Percentiles rank a stretch among this genome's conserved stretches.
phyloP scores from a whole-genome alignment of 2,113 vertebrate genomes.

The Pelobates fuscus region DNA sequence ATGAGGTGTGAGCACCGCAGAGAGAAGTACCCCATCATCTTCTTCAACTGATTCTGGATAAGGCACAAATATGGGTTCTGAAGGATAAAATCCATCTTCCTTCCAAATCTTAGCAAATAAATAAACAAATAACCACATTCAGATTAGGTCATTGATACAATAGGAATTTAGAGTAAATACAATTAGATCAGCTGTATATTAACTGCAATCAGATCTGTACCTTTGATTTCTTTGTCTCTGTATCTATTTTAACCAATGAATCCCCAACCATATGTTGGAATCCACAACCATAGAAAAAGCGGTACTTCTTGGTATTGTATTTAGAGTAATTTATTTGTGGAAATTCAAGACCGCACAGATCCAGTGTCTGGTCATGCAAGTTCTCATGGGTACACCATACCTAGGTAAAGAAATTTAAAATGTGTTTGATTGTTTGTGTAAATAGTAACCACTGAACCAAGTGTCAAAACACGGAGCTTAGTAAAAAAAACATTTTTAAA shows the following conservation, averaged over 20 bases:
- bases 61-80: conserved; percentile 87
- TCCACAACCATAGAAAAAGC: conserved; percentile 89
- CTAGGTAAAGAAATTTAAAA: conserved; percentile 59
- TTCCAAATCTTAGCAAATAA: conserved; percentile 75
- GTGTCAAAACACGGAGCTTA: too few species aligned
- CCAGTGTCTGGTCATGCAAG: conserved; percentile 75
- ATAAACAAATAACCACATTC: neutral
- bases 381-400: conserved; percentile 82
- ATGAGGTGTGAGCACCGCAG: conserved; percentile 81
- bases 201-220: conserved; percentile 56
- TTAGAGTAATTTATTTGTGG: conserved; percentile 86
- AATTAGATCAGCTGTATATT: neutral
- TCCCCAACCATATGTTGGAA: conserved; percentile 84
- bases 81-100: conserved; percentile 80
- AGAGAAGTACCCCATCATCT: conserved; percentile 83
- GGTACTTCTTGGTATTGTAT: conserved; percentile 77
- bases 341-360: conserved; percentile 86
- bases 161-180: neutral
- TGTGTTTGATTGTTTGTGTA: neutral
- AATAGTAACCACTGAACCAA: too few species aligned
- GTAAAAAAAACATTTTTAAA: neutral
- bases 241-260: conserved; percentile 83
- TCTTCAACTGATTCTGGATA: conserved; percentile 73
- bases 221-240: conserved; percentile 76
- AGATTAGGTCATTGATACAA: too few species aligned